Evolutionary conservation across 2,113 vertebrate genomes (phyloP).

Genomic region (Myiozetetes cayanensis): DNA sequence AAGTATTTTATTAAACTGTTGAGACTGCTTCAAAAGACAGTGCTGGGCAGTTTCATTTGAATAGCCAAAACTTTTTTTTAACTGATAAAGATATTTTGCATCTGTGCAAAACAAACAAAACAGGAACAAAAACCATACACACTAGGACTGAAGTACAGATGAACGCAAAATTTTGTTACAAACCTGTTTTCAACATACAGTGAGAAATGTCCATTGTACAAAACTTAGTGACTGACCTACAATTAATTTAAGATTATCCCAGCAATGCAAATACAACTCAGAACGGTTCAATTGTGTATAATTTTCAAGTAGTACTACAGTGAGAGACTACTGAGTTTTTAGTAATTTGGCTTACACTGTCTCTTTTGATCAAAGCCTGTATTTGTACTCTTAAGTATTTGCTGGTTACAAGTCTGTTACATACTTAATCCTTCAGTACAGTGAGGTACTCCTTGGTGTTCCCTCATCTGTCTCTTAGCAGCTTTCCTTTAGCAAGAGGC

Average conservation of each 20-base stretch:
- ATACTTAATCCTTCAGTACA: conserved; percentile 13
- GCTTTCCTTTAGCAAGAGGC: conserved; percentile 37
- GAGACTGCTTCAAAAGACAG: conserved; percentile 66
- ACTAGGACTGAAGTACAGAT: conserved; percentile 42
- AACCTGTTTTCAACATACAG: conserved; percentile 63
- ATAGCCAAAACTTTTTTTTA: not conserved
- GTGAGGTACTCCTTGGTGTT: conserved; percentile 15
- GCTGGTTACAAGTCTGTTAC: not conserved
- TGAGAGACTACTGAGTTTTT: conserved; percentile 10
- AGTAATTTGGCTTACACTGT: not conserved
- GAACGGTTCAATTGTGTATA: conserved; percentile 11
- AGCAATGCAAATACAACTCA: conserved; percentile 71
- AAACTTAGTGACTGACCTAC: conserved; percentile 61
- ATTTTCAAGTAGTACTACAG: not conserved
- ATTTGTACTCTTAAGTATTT: not conserved
- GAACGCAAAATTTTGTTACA: conserved; percentile 68
- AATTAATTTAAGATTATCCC: conserved; percentile 64
- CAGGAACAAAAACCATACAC: conserved; percentile 41
- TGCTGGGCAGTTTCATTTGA: conserved; percentile 56
- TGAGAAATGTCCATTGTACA: conserved; percentile 67
- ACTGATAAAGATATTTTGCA: conserved; percentile 43
- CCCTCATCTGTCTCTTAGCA: conserved; percentile 57
- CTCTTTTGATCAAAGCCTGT: conserved; percentile 16
- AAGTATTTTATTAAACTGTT: conserved; percentile 51
- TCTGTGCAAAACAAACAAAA: conserved; percentile 56